Percentiles rank a stretch among this genome's conserved stretches.
Conservation (phyloP, 2,797 vertebrate species). For the Nannoperca obscura region DNA sequence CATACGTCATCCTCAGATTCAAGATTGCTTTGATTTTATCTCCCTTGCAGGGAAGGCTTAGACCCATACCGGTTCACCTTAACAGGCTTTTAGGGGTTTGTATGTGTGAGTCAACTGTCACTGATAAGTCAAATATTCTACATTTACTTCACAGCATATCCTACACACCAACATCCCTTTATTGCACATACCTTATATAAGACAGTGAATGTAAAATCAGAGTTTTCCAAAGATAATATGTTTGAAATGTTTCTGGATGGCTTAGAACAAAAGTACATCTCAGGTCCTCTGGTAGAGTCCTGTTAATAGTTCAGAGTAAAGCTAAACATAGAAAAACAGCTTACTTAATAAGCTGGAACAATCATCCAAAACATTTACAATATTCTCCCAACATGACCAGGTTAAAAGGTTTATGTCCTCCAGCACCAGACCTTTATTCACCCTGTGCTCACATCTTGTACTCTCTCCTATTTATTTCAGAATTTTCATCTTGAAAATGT, state of each 20-base stretch:
- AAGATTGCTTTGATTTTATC: constrained; percentile 75
- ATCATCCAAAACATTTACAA: constrained; percentile 2
- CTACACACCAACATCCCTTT: constrained; percentile 2
- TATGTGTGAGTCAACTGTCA: constrained; percentile 54
- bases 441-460: background rate
- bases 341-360: background rate
- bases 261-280: background rate
- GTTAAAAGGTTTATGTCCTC: constrained; percentile 16
- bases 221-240: constrained; percentile 8
- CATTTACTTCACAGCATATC: constrained; percentile 30
- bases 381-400: background rate
- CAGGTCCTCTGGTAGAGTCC: background rate
- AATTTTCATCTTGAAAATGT: background rate
- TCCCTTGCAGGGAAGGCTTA: constrained; percentile 46
- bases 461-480: background rate
- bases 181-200: background rate
- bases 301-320: background rate
- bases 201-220: background rate
- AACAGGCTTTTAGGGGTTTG: constrained; percentile 54
- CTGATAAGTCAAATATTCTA: constrained; percentile 54
- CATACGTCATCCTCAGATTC: constrained; percentile 60
- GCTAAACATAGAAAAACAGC: constrained; percentile 2
- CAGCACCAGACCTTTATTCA: background rate
- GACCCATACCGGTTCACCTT: constrained; percentile 43
- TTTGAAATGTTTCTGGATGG: background rate